phyloP scores from a whole-genome alignment of 1,140 invertebrate species.

The Araneus ventricosus region DNA sequence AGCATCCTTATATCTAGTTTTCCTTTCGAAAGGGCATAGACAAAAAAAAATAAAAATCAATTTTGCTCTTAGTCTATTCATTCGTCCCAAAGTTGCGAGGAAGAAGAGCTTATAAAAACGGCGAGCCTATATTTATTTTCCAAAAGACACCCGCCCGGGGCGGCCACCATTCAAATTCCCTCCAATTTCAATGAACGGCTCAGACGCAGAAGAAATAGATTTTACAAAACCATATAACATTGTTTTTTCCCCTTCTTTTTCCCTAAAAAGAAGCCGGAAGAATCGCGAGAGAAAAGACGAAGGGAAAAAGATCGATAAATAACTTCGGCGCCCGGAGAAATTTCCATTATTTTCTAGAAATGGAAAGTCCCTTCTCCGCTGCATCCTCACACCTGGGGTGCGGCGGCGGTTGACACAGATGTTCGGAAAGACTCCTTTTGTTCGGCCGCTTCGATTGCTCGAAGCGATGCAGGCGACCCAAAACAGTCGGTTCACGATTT shows the following conservation, averaged over 20 bases:
- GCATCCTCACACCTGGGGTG: conserved; percentile 42
- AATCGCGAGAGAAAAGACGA: too few relatives aligned
- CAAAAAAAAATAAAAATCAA: neutral
- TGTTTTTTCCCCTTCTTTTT: neutral
- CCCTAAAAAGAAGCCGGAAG: neutral
- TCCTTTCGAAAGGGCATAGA: neutral
- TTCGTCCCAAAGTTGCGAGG: neutral
- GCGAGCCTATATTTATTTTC: neutral
- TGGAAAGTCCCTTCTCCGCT: conserved; percentile 6
- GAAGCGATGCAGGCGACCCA: neutral
- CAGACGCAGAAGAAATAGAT: conserved; percentile 2
- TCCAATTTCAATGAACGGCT: neutral
- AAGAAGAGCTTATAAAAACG: neutral
- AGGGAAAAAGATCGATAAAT: neutral
- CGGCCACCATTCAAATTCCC: neutral
- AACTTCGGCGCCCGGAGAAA: conserved; percentile 9
- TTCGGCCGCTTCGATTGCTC: neutral
- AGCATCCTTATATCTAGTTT: neutral
- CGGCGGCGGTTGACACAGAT: neutral
- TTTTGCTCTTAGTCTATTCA: neutral
- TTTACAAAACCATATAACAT: conserved; percentile 52
- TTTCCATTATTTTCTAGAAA: conserved; percentile 52
- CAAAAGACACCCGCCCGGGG: conserved; percentile 3
- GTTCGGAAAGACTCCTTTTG: neutral
- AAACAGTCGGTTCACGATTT: too few relatives aligned